Conservation (phyloP, 2,113 vertebrate genomes). For the Laticauda laticaudata region DNA sequence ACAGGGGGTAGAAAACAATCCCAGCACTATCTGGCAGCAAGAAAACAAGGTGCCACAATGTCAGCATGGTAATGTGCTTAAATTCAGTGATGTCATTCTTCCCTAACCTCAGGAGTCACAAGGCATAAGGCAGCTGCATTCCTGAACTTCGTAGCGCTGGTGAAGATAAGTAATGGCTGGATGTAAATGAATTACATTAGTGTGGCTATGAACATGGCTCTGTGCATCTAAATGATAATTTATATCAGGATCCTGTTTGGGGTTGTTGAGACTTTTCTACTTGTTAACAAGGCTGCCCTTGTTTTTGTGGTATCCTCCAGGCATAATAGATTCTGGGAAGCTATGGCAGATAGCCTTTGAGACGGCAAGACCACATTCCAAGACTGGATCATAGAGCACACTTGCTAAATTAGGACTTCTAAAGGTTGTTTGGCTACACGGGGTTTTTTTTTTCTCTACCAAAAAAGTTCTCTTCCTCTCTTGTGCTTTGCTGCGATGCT, state of each 20-base stretch:
- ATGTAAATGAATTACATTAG: conserved; percentile 87
- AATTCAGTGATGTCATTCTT: conserved; percentile 90
- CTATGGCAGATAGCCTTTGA: conserved; percentile 88
- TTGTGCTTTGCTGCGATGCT: conserved; percentile 41
- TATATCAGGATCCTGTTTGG: conserved; percentile 92
- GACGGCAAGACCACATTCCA: conserved; percentile 85
- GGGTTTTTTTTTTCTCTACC: background rate
- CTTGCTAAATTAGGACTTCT: conserved; percentile 72
- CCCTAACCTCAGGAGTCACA: conserved; percentile 85
- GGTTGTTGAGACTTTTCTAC: conserved; percentile 74
- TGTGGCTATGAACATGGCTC: conserved; percentile 85
- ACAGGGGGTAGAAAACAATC: conserved; percentile 82
- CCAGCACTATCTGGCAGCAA: conserved; percentile 74
- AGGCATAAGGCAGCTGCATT: conserved; percentile 91
- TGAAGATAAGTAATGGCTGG: conserved; percentile 84
- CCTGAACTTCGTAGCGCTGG: conserved; percentile 81
- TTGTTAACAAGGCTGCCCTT: conserved; percentile 91
- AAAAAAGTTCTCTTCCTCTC: conserved; percentile 46
- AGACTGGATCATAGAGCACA: conserved; percentile 72
- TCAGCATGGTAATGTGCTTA: conserved; percentile 87
- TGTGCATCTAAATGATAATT: conserved; percentile 92
- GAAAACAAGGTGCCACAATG: conserved; percentile 98
- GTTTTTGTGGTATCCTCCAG: conserved; percentile 84
- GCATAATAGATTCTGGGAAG: conserved; percentile 87
- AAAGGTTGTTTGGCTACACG: conserved; percentile 49